These are phyloP conservation scores for Phylloscopus trochiloides DNA, from an alignment of 2,113 vertebrate genomes.

Conservation along the genomic window DNA sequence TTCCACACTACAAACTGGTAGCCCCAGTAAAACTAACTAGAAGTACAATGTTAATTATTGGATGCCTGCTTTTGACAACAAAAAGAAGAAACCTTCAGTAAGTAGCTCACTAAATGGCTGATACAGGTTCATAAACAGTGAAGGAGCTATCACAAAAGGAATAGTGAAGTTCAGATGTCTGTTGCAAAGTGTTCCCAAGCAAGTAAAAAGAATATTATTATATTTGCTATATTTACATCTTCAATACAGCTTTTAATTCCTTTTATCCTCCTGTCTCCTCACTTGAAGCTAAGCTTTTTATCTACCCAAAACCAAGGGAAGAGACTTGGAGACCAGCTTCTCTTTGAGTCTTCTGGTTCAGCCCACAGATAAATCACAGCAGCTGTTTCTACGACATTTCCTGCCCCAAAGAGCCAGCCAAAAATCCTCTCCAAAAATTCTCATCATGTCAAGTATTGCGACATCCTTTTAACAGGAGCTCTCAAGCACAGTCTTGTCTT, in stretches of 20 bases:
- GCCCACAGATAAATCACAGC: background rate
- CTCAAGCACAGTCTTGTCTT: background rate
- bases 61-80: background rate
- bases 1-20: background rate
- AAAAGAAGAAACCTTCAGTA: background rate
- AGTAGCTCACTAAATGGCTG: background rate
- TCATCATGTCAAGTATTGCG: background rate
- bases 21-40: background rate
- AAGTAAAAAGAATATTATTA: background rate
- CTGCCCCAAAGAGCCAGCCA: background rate
- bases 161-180: background rate
- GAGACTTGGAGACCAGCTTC: background rate
- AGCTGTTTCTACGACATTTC: background rate
- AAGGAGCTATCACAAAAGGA: background rate
- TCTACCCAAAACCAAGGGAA: background rate
- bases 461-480: background rate
- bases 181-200: background rate
- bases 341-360: background rate
- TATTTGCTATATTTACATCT: background rate
- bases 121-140: background rate
- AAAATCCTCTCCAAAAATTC: background rate
- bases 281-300: background rate
- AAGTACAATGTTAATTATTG: background rate
- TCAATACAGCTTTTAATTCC: background rate
- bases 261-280: background rate